phyloP scores from a whole-genome alignment of 2,113 vertebrate species.

The Plotosus lineatus region DNA sequence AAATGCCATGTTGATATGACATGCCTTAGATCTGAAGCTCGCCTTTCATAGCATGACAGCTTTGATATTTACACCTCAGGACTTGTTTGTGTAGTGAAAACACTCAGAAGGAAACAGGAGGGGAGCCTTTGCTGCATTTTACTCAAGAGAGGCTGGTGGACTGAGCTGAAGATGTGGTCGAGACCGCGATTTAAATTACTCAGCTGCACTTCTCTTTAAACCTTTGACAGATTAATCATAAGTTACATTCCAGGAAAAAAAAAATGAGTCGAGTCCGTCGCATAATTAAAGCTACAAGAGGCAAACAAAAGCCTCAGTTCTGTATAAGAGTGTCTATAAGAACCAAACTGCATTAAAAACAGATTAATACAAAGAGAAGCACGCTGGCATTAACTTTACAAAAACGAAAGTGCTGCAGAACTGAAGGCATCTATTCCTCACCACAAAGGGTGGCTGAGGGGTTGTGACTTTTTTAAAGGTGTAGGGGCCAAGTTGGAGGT shows the following conservation, averaged over 20 bases:
- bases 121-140: conserved; percentile 23
- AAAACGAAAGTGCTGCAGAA: background rate
- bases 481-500: conserved; percentile 90
- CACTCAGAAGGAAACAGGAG: conserved; percentile 51
- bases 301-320: background rate
- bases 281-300: conserved; percentile 10
- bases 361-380: background rate
- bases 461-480: conserved; percentile 86
- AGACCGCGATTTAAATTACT: conserved; percentile 17
- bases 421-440: conserved; percentile 64
- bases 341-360: background rate
- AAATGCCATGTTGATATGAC: conserved; percentile 65
- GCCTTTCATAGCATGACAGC: conserved; percentile 60
- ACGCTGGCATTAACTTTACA: background rate
- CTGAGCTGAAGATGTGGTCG: background rate
- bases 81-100: conserved; percentile 63
- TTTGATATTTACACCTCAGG: conserved; percentile 66
- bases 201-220: conserved; percentile 3
- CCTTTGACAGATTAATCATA: conserved; percentile 17
- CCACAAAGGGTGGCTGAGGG: conserved; percentile 82
- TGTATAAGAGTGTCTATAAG: background rate
- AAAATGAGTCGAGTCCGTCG: background rate
- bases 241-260: conserved; percentile 24
- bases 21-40: conserved; percentile 57
- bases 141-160: conserved; percentile 24